Evolutionary conservation across 92 coral and sea anemone genomes (phyloP).

Genomic region (Parazoanthus atlanticus): DNA sequence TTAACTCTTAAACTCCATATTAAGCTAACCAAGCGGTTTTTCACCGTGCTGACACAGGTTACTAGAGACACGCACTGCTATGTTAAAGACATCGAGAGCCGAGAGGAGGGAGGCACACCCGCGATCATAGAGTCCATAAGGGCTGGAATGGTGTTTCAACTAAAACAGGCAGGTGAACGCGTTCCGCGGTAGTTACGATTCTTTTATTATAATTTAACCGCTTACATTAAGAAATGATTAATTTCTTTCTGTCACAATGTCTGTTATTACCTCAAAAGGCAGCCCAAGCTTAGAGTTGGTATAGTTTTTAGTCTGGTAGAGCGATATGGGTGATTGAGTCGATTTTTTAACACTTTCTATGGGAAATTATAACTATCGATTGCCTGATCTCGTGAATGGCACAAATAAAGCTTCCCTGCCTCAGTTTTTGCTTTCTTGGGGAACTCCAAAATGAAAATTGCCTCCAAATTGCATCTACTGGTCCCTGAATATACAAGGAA

Average conservation of each 20-base stretch:
- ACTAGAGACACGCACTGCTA: constrained; percentile 83
- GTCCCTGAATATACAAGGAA: neutral
- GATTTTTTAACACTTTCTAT: no score
- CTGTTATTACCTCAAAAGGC: neutral
- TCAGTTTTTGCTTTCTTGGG: no score
- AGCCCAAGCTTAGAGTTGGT: no score
- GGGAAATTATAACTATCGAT: no score
- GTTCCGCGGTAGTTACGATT: neutral
- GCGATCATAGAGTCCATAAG: constrained; percentile 82
- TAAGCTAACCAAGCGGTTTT: neutral
- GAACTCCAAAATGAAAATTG: no score
- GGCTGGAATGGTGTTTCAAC: constrained; percentile 83
- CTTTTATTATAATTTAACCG: neutral
- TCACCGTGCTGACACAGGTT: constrained; percentile 48
- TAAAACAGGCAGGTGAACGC: constrained; percentile 62
- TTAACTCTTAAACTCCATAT: no score
- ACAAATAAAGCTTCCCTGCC: neutral
- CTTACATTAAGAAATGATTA: neutral
- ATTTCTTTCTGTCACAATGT: no score
- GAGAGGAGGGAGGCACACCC: constrained; percentile 90
- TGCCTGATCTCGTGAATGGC: no score
- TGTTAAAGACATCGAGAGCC: constrained; percentile 74
- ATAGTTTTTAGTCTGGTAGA: neutral
- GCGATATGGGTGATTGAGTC: no score
- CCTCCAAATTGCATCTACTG: no score